Base-by-base conservation (phyloP, 2,797 vertebrate genomes). In the Aldrovandia affinis region DNA sequence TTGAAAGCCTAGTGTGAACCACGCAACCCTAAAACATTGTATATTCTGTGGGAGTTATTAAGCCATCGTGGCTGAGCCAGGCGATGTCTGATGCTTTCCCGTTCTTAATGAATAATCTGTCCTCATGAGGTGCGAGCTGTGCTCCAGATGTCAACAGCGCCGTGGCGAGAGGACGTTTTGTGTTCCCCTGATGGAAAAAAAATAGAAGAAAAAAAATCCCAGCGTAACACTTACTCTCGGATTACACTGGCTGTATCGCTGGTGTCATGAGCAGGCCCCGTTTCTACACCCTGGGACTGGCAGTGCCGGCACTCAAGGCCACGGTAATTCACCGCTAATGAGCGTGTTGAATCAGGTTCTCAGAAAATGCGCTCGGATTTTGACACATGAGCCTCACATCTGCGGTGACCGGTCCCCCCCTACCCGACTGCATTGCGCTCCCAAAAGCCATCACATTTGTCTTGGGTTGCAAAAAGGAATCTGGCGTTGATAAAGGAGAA, bases 341-440 rank as follows among this genome's bases (percentile, higher is more conserved):
- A 89, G 55, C 80, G 70, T 85, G 90, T 90, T 90, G 91, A 90
- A 89, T 92, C 89, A 90, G 91, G 91, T 91, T 89, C 85, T 85
- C 83, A 87, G 87, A 90, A 86, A 89, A 89, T 89, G 88, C 88
- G 84, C 82, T 9, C 52, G 36, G 22, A 2, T 70, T 75, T 44
- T 42, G 86, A 89, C 85, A 91, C 89, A 89, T 86, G 86, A 86
- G 81, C 86, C 82, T 82, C 81, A n/a, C 86, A 85, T 91, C 84
- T 75, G 42, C 25, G n/a, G 81, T 28, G 73, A 83, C 81, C 77
- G n/a, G 70, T 20, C 65, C 85, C 54, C 20, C 73, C 84, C 52
- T 3, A 73, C 80, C 80, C 75, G 18, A 39, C 42, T 12, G 36
- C 68, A 68, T 25, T 42, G 83, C 73, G 50, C 70, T 78, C 70